Evolutionary conservation across 64 coral and sea anemone genomes (phyloP).

Genomic region (Montipora capricornis): DNA sequence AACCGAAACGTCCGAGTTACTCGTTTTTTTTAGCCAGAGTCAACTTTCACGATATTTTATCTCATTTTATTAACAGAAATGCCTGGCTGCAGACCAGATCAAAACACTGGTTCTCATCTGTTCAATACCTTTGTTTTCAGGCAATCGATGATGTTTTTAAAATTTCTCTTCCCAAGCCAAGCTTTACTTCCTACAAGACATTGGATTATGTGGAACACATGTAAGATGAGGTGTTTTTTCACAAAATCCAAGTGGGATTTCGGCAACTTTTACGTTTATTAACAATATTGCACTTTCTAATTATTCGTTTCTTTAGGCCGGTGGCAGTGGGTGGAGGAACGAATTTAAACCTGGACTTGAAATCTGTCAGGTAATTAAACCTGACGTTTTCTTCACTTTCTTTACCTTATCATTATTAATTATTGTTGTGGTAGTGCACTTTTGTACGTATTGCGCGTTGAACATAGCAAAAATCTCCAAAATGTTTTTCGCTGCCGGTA

Average conservation of each 20-base stretch:
- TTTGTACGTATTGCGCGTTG: no score
- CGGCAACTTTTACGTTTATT: no score
- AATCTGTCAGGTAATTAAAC: conserved; percentile 79
- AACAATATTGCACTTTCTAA: no score
- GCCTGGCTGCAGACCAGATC: no score
- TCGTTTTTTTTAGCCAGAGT: no score
- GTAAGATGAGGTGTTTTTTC: conserved; percentile 36
- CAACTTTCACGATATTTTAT: no score
- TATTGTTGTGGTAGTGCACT: no score
- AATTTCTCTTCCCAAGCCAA: conserved; percentile 87
- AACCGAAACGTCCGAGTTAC: no score
- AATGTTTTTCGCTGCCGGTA: no score
- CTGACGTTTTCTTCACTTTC: background rate
- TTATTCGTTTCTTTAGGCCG: background rate
- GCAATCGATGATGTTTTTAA: conserved; percentile 88
- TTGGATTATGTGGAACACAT: conserved; percentile 85
- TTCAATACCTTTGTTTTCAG: conserved; percentile 44
- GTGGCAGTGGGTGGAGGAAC: conserved; percentile 52
- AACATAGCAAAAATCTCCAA: no score
- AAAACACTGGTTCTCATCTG: background rate
- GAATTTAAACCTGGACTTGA: conserved; percentile 84
- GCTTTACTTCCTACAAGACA: conserved; percentile 85
- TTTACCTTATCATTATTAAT: background rate
- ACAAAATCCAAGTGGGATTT: background rate
- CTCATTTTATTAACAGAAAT: no score